Percentiles rank a stretch among this genome's conserved stretches.
These are phyloP conservation scores for Lateolabrax maculatus DNA, from an alignment of 2,797 vertebrate species.

Conservation along the genomic window DNA sequence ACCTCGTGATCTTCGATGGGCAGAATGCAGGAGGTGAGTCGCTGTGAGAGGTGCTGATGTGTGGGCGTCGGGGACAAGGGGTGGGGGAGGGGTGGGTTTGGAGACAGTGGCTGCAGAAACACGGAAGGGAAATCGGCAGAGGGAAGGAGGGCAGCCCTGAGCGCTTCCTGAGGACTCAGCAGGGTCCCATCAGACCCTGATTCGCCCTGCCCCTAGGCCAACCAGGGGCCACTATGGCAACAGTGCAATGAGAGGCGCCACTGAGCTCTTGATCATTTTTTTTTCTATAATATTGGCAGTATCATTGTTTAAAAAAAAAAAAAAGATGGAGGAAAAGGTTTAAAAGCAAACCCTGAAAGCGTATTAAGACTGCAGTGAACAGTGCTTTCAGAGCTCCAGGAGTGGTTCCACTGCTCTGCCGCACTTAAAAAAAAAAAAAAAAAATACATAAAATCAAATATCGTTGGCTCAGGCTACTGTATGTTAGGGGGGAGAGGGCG, in stretches of 20 bases:
- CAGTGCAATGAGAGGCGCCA: conserved; percentile 51
- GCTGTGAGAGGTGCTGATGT: conserved; percentile 58
- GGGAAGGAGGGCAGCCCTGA: conserved; percentile 27
- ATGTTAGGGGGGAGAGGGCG: conserved; percentile 54
- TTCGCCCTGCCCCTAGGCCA: conserved; percentile 41
- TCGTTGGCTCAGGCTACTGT: conserved; percentile 71
- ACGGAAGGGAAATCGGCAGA: background rate
- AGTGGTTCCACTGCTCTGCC: conserved; percentile 43
- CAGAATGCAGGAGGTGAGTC: conserved; percentile 29
- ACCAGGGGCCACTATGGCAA: conserved; percentile 66
- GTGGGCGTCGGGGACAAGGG: conserved; percentile 32
- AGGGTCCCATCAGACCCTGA: conserved; percentile 42
- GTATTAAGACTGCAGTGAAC: conserved; percentile 67
- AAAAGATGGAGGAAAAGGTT: conserved; percentile 30
- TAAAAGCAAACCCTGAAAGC: conserved; percentile 59
- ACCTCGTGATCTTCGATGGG: background rate
- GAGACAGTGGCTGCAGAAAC: conserved; percentile 30
- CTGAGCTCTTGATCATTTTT: conserved; percentile 36
- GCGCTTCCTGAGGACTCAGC: conserved; percentile 65
- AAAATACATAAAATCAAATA: conserved; percentile 29
- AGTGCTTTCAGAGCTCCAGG: conserved; percentile 40
- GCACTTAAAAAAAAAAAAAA: conserved; percentile 22
- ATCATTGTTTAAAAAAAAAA: conserved; percentile 48
- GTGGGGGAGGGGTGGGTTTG: background rate
- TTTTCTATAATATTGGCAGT: conserved; percentile 74